phyloP scores from a whole-genome alignment of 1,140 invertebrate genomes.

The Nixonia krombeini region DNA sequence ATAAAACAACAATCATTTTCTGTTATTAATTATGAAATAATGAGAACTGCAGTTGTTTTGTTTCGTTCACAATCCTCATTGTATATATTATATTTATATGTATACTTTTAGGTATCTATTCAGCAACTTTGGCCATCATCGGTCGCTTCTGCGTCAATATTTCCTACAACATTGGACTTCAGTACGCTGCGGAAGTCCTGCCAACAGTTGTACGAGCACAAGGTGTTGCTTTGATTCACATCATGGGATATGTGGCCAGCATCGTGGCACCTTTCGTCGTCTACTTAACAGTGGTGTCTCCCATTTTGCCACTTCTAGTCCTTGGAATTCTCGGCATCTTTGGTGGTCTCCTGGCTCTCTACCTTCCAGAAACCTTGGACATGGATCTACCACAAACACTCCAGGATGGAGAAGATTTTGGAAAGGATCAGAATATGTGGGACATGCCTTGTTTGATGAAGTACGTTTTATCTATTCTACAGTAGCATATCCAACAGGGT shows the following conservation, averaged over 20 bases:
- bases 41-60: no score
- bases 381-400: slow-evolving; percentile 87
- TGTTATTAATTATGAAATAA: no score
- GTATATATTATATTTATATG: no score
- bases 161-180: slow-evolving; percentile 90
- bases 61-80: no score
- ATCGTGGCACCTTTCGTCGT: slow-evolving; percentile 87
- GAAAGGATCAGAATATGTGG: slow-evolving; percentile 82
- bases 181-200: slow-evolving; percentile 88
- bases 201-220: slow-evolving; percentile 90
- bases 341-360: slow-evolving; percentile 80
- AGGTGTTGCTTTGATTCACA: slow-evolving; percentile 86
- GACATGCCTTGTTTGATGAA: slow-evolving; percentile 82
- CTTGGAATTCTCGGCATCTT: slow-evolving; percentile 81
- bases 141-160: slow-evolving; percentile 89
- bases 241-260: slow-evolving; percentile 87
- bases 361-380: slow-evolving; percentile 87
- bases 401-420: slow-evolving; percentile 88
- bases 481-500: neutral
- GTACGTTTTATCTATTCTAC: slow-evolving; percentile 61
- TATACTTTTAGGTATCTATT: slow-evolving; percentile 75
- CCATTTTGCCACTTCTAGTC: slow-evolving; percentile 80
- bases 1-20: no score
- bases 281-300: slow-evolving; percentile 80
- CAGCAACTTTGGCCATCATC: slow-evolving; percentile 81